A percentile compares a stretch with the other conserved stretches of the same genome.
phyloP scores from a whole-genome alignment of 2,797 vertebrate genomes.

The Bovichtus diacanthus region DNA sequence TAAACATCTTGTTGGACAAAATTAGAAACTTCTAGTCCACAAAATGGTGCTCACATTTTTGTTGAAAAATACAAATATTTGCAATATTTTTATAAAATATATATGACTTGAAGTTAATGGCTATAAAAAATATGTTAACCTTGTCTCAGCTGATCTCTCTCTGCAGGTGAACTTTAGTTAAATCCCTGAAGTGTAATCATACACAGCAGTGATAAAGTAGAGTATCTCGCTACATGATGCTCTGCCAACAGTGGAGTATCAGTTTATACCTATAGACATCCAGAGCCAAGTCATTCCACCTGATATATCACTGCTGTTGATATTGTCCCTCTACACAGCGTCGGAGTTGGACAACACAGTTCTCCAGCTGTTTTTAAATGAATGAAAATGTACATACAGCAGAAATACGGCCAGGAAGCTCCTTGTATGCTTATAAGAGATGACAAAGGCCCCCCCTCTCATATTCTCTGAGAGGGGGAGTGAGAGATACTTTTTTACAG shows the following conservation, averaged over 20 bases:
- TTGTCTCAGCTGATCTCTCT: background rate
- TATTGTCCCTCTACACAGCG: background rate
- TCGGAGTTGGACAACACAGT: constrained; percentile 11
- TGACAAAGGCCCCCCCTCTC: background rate
- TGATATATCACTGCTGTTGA: constrained; percentile 7
- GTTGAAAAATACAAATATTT: background rate
- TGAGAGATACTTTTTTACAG: constrained; percentile 54
- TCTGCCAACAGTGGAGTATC: constrained; percentile 35
- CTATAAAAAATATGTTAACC: background rate
- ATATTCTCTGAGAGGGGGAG: constrained; percentile 42
- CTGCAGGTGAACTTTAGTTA: background rate
- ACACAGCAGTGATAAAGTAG: background rate
- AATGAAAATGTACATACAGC: background rate
- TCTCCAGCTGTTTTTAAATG: constrained; percentile 1
- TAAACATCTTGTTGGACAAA: background rate
- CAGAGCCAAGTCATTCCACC: constrained; percentile 38
- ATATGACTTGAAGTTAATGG: background rate
- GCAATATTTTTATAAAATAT: background rate
- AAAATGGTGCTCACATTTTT: fast-evolving
- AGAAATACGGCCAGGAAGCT: background rate
- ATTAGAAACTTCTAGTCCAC: background rate
- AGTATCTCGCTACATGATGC: background rate
- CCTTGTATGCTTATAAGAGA: constrained; percentile 6
- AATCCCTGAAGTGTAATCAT: constrained; percentile 1
- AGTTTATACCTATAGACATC: constrained; percentile 35